Base-by-base conservation (phyloP, 1,140 invertebrate genomes). In the Triops cancriformis region DNA sequence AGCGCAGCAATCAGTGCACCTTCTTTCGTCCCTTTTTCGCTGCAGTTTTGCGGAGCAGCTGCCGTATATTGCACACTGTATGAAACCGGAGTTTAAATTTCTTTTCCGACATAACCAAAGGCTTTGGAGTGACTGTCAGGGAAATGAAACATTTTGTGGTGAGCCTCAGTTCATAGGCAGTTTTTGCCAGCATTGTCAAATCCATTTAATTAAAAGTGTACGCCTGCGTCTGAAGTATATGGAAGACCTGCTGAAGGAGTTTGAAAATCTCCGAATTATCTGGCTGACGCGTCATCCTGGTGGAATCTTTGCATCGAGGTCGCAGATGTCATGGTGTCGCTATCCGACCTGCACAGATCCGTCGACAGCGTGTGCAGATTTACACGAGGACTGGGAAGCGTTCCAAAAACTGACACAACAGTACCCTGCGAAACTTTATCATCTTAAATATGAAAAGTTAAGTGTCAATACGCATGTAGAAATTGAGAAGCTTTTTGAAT, bases 211-310 rank as follows among this genome's bases (percentile, higher is more conserved):
- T 0, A 82, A 82, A 79, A 79, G 79, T 26, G 81, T 82, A 11
- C 79, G 82, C 1, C 77, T 82, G 26, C 77, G 80, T 31, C 78
- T 82, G 26, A 80, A 80, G 72, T 45, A 80, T 23, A 80, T 80
- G 31, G 74, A 80, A 74, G 75, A 75, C 3, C 77, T 81, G 37
- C 78, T 82, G 3, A 26, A 23, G 10, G 18, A 74, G 3, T 78
- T 80, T 14, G 78, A 80, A 42, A 77, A 80, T 26, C 75, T 76
- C n/a, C 79, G 79, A 18, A 80, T 85, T 18, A 76, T 84, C 23
- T 83, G 82, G 76, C 73, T 84, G 12, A 81, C 83, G 0, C 75
- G 84, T 14, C 83, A 85, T 81, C 84, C 84, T 0, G 79, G 84
- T 12, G 84, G 81, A 2, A 82, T 83, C 11, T 79, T 83, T 72